A percentile compares a stretch with the other conserved stretches of the same genome.
Conservation (phyloP, 2,888 invertebrate species). For the Drosophila acutilabella region DNA sequence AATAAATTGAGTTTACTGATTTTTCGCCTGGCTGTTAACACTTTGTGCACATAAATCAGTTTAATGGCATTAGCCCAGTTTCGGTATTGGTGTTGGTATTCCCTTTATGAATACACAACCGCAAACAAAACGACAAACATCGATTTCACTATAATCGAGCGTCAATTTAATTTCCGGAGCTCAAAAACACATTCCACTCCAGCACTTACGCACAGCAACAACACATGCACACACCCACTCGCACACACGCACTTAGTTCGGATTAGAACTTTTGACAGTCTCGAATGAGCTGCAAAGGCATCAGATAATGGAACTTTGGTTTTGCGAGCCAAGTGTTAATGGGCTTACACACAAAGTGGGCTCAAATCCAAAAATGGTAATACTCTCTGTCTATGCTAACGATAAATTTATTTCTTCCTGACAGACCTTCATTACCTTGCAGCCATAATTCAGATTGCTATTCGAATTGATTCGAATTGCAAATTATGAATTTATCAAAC, state of each 20-base stretch:
- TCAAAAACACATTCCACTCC: background rate
- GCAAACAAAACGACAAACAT: slow-evolving; percentile 43
- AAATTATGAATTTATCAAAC: slow-evolving; percentile 8
- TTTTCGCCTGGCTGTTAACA: slow-evolving; percentile 55
- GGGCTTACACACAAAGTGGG: slow-evolving; percentile 39
- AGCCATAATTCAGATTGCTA: background rate
- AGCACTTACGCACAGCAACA: too few species aligned
- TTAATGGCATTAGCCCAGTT: slow-evolving; percentile 66
- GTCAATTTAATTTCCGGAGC: slow-evolving; percentile 77
- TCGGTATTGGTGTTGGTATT: slow-evolving; percentile 29
- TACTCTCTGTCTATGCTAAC: background rate
- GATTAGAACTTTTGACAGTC: too few species aligned
- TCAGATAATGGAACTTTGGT: slow-evolving; percentile 34
- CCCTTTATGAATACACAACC: slow-evolving; percentile 38
- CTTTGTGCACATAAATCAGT: slow-evolving; percentile 70
- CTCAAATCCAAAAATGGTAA: slow-evolving; percentile 19
- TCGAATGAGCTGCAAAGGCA: background rate
- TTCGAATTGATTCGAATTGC: slow-evolving; percentile 4
- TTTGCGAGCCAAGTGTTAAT: slow-evolving; percentile 55
- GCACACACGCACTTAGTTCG: too few species aligned
- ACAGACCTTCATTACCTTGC: slow-evolving; percentile 7
- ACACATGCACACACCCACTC: too few species aligned
- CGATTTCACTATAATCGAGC: slow-evolving; percentile 60
- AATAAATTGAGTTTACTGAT: slow-evolving; percentile 60
- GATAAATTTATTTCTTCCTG: slow-evolving; percentile 19